Conservation (phyloP, 2,797 vertebrate genomes). For the Aeoliscus strigatus region DNA sequence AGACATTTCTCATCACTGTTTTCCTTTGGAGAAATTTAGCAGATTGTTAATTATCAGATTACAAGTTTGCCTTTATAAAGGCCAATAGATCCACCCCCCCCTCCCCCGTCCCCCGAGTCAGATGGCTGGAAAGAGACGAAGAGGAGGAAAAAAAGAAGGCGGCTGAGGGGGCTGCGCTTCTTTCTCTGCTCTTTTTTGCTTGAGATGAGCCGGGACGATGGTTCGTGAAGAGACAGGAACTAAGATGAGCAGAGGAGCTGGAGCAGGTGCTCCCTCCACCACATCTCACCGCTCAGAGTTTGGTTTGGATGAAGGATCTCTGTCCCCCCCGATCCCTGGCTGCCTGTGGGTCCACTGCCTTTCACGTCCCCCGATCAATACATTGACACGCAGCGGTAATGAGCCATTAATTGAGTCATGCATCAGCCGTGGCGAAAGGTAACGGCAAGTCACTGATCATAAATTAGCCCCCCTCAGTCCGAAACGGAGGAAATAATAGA, state of each 20-base stretch:
- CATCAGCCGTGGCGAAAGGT: slow-evolving; percentile 47
- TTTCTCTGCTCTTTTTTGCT: slow-evolving; percentile 39
- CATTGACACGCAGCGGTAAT: slow-evolving; percentile 52
- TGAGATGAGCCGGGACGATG: slow-evolving; percentile 44
- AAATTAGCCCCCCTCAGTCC: slow-evolving; percentile 7
- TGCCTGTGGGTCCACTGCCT: slow-evolving; percentile 21
- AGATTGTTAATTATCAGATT: slow-evolving; percentile 80
- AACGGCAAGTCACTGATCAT: neutral
- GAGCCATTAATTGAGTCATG: slow-evolving; percentile 57
- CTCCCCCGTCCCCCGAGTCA: slow-evolving; percentile 50
- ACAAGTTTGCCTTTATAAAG: slow-evolving; percentile 72
- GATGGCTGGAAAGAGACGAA: slow-evolving; percentile 19
- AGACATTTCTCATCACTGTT: slow-evolving; percentile 72
- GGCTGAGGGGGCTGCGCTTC: slow-evolving; percentile 39
- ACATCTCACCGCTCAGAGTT: neutral
- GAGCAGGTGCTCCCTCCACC: slow-evolving; percentile 21
- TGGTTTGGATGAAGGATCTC: no score
- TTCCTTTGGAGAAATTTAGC: slow-evolving; percentile 72
- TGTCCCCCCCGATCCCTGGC: slow-evolving; percentile 17
- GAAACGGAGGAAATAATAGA: slow-evolving; percentile 18
- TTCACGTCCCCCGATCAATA: slow-evolving; percentile 44
- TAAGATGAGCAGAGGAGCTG: slow-evolving; percentile 48
- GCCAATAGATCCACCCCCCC: no score
- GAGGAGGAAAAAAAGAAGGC: slow-evolving; percentile 13
- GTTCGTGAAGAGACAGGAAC: slow-evolving; percentile 45